phyloP scores from a whole-genome alignment of 92 coral and sea anemone species.

The Nematostella vectensis region DNA sequence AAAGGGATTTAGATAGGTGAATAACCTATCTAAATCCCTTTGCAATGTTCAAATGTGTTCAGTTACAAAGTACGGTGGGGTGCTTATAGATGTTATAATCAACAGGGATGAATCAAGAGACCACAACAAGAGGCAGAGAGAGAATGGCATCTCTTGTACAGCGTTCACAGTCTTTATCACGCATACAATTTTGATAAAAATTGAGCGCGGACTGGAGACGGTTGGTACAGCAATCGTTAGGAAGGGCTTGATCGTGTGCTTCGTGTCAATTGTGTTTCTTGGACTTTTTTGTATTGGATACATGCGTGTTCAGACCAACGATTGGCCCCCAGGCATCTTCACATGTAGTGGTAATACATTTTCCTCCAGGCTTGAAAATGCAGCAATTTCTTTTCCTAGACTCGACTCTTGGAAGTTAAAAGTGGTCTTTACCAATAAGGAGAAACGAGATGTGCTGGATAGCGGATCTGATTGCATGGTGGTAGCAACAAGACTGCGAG shows the following conservation, averaged over 20 bases:
- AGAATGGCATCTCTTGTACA: neutral
- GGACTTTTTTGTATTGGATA: constrained; percentile 20
- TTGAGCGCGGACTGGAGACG: constrained; percentile 23
- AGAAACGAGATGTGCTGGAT: constrained; percentile 13
- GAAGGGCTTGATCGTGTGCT: constrained; percentile 1
- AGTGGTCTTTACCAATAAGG: constrained; percentile 11
- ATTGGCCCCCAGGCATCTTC: constrained; percentile 10
- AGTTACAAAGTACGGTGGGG: too few relatives aligned
- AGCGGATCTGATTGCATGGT: constrained; percentile 23
- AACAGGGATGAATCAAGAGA: too few relatives aligned
- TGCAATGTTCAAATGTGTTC: too few relatives aligned
- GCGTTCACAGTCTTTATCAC: neutral
- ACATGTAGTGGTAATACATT: constrained; percentile 5
- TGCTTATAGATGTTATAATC: too few relatives aligned
- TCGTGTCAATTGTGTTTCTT: constrained; percentile 1
- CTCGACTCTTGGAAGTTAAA: constrained; percentile 22
- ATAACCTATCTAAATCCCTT: too few relatives aligned
- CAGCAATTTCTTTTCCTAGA: constrained; percentile 17
- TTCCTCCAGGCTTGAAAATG: constrained; percentile 5
- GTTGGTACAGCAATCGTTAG: constrained; percentile 23
- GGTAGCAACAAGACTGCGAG: constrained; percentile 17
- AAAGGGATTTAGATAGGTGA: too few relatives aligned
- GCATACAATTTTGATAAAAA: neutral
- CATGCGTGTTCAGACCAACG: constrained; percentile 14
- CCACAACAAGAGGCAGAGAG: too few relatives aligned